These are phyloP conservation scores for Philopotamus ludificatus DNA, from an alignment of 1,140 invertebrate species.

Conservation along the genomic window DNA sequence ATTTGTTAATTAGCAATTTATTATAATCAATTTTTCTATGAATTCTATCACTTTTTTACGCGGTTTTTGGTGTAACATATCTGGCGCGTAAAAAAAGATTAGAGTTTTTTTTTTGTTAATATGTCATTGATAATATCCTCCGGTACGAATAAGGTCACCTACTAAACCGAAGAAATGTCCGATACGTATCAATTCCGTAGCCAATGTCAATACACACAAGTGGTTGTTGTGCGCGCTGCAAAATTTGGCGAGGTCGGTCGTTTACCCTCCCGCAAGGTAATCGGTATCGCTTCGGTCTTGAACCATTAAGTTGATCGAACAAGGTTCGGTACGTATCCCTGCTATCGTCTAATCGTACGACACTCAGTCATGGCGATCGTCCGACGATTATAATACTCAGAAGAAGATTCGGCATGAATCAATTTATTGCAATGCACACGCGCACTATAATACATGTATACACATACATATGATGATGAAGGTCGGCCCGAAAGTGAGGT, in stretches of 20 bases:
- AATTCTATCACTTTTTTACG: no score
- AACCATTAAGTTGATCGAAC: no score
- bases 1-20: neutral
- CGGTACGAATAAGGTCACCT: neutral
- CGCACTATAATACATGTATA: neutral
- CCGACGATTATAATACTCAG: constrained; percentile 1
- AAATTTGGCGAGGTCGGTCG: constrained; percentile 13
- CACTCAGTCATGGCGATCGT: no score
- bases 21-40: neutral
- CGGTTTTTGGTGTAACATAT: no score
- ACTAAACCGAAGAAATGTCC: no score
- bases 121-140: neutral
- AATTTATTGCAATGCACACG: neutral
- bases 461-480: neutral
- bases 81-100: neutral
- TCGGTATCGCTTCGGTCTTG: neutral
- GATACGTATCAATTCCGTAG: no score
- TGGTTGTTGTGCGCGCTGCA: neutral
- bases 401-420: no score
- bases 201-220: neutral
- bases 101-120: neutral
- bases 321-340: no score
- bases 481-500: constrained; percentile 13
- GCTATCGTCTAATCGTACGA: no score
- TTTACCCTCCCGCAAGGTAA: constrained; percentile 13